A percentile compares a stretch with the other conserved stretches of the same genome.
phyloP scores from a whole-genome alignment of 2,113 vertebrate genomes.

The Hystrix brachyura region DNA sequence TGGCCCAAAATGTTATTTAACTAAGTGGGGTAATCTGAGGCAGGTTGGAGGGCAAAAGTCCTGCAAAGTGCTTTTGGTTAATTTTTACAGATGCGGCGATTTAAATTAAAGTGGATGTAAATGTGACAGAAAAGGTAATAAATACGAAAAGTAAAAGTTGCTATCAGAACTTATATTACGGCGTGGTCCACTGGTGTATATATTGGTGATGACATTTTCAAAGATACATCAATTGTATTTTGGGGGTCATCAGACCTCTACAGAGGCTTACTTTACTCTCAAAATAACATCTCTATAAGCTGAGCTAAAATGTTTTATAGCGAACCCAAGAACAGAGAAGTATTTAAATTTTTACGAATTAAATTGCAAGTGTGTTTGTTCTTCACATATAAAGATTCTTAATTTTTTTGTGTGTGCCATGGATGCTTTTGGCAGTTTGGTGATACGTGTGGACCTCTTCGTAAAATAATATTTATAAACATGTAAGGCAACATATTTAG shows the following conservation, averaged over 20 bases:
- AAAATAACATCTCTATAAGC: slow-evolving; percentile 1
- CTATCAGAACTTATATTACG: neutral
- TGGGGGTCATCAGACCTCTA: neutral
- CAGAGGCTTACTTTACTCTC: neutral
- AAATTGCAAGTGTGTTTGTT: neutral
- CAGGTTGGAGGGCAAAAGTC: neutral
- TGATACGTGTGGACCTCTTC: neutral
- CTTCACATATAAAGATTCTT: neutral
- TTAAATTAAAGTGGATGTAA: slow-evolving; percentile 13
- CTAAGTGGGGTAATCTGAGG: neutral
- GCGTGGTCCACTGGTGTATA: neutral
- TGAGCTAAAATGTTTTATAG: neutral
- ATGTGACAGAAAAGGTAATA: neutral
- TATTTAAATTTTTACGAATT: neutral
- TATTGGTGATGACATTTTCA: neutral
- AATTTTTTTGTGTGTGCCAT: neutral
- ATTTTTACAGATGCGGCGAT: neutral
- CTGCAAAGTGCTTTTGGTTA: neutral
- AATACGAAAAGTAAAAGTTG: neutral
- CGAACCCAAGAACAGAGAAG: neutral
- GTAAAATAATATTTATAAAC: slow-evolving; percentile 53
- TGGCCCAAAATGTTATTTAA: slow-evolving; percentile 24
- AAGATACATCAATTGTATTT: neutral
- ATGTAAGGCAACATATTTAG: slow-evolving; percentile 1
- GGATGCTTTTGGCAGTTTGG: neutral